Base-by-base conservation (phyloP, 1,140 invertebrate species). In the Phenacoccus solenopsis region DNA sequence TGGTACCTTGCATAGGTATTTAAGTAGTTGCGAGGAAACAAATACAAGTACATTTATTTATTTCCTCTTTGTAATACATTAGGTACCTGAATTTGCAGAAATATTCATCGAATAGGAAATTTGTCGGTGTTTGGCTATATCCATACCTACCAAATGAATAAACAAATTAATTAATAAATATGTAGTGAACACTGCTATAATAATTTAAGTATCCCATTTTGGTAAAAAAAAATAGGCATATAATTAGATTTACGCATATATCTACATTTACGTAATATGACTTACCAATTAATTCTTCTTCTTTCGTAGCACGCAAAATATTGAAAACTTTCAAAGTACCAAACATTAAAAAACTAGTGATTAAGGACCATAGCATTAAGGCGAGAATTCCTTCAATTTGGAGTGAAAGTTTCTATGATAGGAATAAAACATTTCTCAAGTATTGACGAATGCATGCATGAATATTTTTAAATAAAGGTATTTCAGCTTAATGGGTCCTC, bases 241-340 rank as follows among this genome's bases (percentile, higher is more conserved):
- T 32, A 32, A 32, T 32, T 32, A 32, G 5, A 7, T 5, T 5
- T 32, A 7, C 5, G 30, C n/a, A n/a, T 32, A 13, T 7, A 49
- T 16, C 38, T n/a, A 16, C 3, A 49, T 2, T 49, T 3, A 16
- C 20, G 35, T 25, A 74, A 49, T 16, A 67, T 22, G 56, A 69
- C 68, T 72, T 72, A 79, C 82, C 82, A 78, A 80, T 78, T 1
- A 80, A 70, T 76, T 84, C 83, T 12, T 81, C 75, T 70, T 83
- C 81, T 32, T 74, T 72, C 1, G 77, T 72, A 5, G 84, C 80
- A 64, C 83, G 73, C 1, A 84, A 76, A 16, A 78, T 72, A 12
- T 76, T 76, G 12, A 79, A 70, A 0, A 76, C 49, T 71, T 78
- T 79, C 10, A 85, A 73, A 0, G 74, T 25, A 5, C 80, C 78